A percentile compares a stretch with the other conserved stretches of the same genome.
Conservation (phyloP, 64 coral and sea anemone species). For the Montipora foliosa region DNA sequence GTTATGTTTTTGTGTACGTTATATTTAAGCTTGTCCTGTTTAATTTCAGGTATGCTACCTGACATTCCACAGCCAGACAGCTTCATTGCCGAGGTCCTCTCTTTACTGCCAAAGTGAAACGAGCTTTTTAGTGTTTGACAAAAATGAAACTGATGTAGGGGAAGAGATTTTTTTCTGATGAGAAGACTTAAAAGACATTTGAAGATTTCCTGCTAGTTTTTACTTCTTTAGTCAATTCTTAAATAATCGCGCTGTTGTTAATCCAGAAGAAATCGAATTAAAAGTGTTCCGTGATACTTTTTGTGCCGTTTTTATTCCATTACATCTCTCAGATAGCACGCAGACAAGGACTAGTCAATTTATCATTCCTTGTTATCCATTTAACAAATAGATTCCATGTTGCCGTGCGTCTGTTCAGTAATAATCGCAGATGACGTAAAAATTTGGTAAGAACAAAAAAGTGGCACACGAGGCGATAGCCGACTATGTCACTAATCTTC, state of each 20-base stretch:
- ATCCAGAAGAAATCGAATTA: not conserved
- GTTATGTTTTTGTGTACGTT: not conserved
- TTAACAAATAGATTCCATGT: too few species aligned
- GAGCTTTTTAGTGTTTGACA: not conserved
- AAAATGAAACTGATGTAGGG: not conserved
- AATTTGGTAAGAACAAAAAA: too few species aligned
- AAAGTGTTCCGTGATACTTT: not conserved
- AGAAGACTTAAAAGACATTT: not conserved
- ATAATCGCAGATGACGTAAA: too few species aligned
- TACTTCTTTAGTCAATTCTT: not conserved
- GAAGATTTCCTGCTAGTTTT: not conserved
- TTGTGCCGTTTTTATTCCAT: not conserved
- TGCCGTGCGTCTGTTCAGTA: too few species aligned
- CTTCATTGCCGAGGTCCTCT: constrained; percentile 29
- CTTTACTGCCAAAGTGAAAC: constrained; percentile 29
- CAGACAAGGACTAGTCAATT: too few species aligned
- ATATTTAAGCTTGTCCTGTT: not conserved
- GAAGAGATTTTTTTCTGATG: too few species aligned
- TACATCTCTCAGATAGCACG: too few species aligned
- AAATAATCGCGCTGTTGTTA: not conserved
- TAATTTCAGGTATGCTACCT: constrained; percentile 8
- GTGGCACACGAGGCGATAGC: too few species aligned
- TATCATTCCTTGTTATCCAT: too few species aligned
- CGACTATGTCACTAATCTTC: too few species aligned
- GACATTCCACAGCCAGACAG: constrained; percentile 24